A percentile compares a stretch with the other conserved stretches of the same genome.
These are phyloP conservation scores for Corythornis cristatus DNA, from an alignment of 2,113 vertebrate genomes.

Conservation along the genomic window DNA sequence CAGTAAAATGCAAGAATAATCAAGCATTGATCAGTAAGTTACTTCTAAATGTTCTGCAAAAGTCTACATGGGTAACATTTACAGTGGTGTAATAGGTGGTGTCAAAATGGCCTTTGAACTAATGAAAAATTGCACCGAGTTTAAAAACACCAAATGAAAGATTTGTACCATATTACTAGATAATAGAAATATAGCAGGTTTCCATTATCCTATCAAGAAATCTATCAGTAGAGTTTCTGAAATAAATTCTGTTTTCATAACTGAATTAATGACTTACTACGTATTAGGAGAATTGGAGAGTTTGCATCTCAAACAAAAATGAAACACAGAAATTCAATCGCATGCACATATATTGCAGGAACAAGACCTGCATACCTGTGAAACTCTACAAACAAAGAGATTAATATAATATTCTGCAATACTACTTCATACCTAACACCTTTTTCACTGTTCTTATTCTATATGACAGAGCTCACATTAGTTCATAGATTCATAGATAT, in stretches of 20 bases:
- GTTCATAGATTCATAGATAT: too few relatives aligned
- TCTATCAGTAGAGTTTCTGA: neutral
- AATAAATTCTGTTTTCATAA: conserved; percentile 10
- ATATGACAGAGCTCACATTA: neutral
- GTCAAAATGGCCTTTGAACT: neutral
- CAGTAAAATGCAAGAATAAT: neutral
- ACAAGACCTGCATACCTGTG: neutral
- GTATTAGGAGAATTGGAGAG: neutral
- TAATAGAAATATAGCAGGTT: neutral
- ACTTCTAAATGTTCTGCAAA: conserved; percentile 3
- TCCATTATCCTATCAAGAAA: neutral
- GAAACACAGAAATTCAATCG: neutral
- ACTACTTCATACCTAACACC: neutral
- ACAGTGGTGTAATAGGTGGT: neutral
- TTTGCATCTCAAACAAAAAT: neutral
- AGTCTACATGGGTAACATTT: neutral
- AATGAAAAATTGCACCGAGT: neutral
- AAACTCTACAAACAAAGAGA: neutral
- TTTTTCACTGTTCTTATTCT: neutral
- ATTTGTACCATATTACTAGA: neutral
- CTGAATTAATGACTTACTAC: neutral
- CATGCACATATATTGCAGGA: neutral
- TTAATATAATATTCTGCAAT: neutral
- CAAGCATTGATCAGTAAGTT: neutral
- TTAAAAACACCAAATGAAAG: neutral